Evolutionary conservation across 2,888 invertebrate species (phyloP).

Genomic region (Dynastes hyllus): DNA sequence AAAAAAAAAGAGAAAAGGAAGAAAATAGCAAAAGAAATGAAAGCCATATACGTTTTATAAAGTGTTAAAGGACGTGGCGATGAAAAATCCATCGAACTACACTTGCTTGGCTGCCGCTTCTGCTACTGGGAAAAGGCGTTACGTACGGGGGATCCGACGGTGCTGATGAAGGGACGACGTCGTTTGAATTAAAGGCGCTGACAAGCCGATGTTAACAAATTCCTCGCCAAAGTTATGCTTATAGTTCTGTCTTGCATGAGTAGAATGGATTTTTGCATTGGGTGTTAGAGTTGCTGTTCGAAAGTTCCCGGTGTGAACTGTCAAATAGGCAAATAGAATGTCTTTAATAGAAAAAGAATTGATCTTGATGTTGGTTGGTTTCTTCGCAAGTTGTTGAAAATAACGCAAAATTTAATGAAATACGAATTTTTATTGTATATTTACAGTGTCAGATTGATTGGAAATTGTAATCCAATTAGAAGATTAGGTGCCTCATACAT

Average conservation of each 20-base stretch:
- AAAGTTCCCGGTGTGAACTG: too few relatives aligned
- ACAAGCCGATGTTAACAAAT: conserved; percentile 26
- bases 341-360: neutral
- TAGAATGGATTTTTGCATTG: neutral
- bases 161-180: conserved; percentile 25
- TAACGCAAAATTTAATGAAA: too few relatives aligned
- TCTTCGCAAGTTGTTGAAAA: too few relatives aligned
- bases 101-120: neutral
- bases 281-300: neutral
- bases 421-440: too few relatives aligned
- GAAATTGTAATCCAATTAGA: too few relatives aligned
- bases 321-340: too few relatives aligned
- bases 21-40: conserved; percentile 9
- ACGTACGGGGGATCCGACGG: neutral
- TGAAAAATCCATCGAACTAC: conserved; percentile 19
- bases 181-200: conserved; percentile 24
- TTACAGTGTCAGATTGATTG: too few relatives aligned
- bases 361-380: neutral
- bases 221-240: conserved; percentile 16
- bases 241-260: neutral
- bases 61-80: conserved; percentile 34
- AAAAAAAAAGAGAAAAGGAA: conserved; percentile 9
- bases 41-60: conserved; percentile 33
- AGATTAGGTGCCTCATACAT: too few relatives aligned
- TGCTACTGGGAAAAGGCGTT: neutral